Conservation (phyloP, 2,888 invertebrate species). For the Dyspetes luteomarginatus region DNA sequence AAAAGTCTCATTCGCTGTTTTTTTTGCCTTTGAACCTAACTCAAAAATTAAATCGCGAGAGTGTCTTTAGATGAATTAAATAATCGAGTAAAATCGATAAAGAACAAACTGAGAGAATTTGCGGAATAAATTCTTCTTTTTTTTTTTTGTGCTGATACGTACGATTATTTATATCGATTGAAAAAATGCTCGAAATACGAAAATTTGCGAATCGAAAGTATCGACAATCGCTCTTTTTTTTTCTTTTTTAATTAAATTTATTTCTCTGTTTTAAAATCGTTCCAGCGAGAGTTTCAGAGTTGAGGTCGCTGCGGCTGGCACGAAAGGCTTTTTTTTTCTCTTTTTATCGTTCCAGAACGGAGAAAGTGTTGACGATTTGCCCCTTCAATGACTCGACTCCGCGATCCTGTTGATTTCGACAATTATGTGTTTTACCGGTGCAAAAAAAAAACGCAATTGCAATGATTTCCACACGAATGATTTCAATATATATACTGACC, state of each 20-base stretch:
- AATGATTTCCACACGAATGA: neutral
- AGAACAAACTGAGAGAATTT: slow-evolving; percentile 28
- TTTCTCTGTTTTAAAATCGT: neutral
- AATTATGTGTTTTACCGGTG: neutral
- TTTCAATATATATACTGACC: neutral
- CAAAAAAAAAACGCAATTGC: neutral
- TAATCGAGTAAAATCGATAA: neutral
- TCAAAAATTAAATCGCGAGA: neutral
- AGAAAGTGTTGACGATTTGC: neutral
- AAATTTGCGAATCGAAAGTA: neutral
- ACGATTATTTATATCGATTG: neutral
- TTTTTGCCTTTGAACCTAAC: slow-evolving; percentile 9
- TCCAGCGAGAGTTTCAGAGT: neutral
- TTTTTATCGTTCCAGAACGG: neutral
- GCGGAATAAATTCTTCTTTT: neutral
- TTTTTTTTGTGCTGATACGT: neutral
- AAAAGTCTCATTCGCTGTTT: slow-evolving; percentile 10
- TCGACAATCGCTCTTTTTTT: neutral
- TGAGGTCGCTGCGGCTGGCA: neutral
- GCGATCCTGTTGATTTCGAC: neutral
- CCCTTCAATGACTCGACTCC: neutral
- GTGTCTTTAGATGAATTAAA: neutral
- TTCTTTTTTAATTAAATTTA: too few species aligned
- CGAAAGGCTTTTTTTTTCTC: neutral
- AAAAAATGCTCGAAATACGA: slow-evolving; percentile 4